Base-by-base conservation (phyloP, 2,113 vertebrate genomes). In the Diphyllodes magnificus region DNA sequence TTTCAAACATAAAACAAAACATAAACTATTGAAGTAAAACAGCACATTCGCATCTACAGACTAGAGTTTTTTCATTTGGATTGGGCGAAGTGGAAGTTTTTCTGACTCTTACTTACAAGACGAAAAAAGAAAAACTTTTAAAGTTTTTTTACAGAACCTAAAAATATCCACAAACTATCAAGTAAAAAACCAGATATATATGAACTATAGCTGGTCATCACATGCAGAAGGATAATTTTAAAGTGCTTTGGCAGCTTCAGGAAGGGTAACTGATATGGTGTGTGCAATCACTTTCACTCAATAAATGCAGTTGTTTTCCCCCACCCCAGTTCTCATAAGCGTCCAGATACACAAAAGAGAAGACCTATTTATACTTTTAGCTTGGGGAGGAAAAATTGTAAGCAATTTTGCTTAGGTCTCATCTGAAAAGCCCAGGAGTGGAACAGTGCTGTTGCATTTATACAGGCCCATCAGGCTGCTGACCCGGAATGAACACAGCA, bases 391-490 rank as follows among this genome's bases (percentile, higher is more conserved):
- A 56, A 92, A 92, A 93, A 73, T 39, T 88, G 81, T 87, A 93
- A 92, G 69, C 68, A 70, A 85, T 85, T 90, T 82, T 95, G 56
- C 75, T 64, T 77, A 70, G 15, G 35, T 44, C 47, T 92, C 61
- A 44, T 66, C 90, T 94, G 72, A 95, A 96, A 96, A 80, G 71
- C 50, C 22, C n/a, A 79, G 51, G 77, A 85, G 60, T 63, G 56
- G 68, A 92, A 86, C 56, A 33, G 13, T 17, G 63, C 42, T 82
- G 49, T 16, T 85, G 79, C 78, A 84, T 72, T 93, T 93, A 80
- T 33, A 76, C 35, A 92, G 95, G 85, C 31, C 77, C 71, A 73
- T 82, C 53, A 86, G 68, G 94, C 64, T 95, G 66, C 75, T 90
- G 92, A 72, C 49, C 81, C 42, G 8, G 39, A 78, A 88, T 22